Percentiles rank a stretch among this genome's conserved stretches.
Conservation (phyloP, 2,888 invertebrate genomes). For the Pammene aurita region DNA sequence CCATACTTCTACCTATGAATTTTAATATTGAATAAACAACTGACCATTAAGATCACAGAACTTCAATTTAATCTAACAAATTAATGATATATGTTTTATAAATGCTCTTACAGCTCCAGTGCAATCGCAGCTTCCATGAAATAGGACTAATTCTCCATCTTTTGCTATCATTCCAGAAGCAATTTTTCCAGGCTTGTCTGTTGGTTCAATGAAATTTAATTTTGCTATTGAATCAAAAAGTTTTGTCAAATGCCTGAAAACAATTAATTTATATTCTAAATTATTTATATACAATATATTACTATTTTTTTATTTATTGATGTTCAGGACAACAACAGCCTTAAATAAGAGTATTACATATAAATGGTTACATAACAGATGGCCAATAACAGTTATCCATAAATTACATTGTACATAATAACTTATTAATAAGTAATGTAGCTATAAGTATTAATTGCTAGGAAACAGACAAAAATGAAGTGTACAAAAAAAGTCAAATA, state of each 20-base stretch:
- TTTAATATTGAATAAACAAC: conserved; percentile 1
- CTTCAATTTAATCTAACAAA: neutral
- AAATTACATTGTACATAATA: too few relatives aligned
- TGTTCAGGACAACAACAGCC: too few relatives aligned
- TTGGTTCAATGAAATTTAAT: conserved; percentile 88
- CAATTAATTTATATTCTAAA: neutral
- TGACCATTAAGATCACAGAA: neutral
- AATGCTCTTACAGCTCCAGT: conserved; percentile 88
- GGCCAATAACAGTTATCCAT: too few relatives aligned
- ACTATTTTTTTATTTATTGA: too few relatives aligned
- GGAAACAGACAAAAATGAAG: too few relatives aligned
- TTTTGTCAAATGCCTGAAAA: conserved; percentile 93
- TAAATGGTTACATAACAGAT: too few relatives aligned
- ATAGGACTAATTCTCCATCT: conserved; percentile 95
- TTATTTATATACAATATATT: too few relatives aligned
- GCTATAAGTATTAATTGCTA: too few relatives aligned
- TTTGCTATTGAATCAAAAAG: conserved; percentile 97
- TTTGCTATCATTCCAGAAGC: conserved; percentile 96
- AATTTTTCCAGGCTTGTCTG: conserved; percentile 81
- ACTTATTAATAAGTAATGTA: too few relatives aligned
- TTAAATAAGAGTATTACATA: too few relatives aligned
- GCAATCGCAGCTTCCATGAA: conserved; percentile 91
- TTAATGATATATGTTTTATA: neutral
- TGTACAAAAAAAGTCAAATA: too few relatives aligned
- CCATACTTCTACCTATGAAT: conserved; percentile 93